phyloP scores from a whole-genome alignment of 2,113 vertebrate genomes.

The Hydropotes inermis region DNA sequence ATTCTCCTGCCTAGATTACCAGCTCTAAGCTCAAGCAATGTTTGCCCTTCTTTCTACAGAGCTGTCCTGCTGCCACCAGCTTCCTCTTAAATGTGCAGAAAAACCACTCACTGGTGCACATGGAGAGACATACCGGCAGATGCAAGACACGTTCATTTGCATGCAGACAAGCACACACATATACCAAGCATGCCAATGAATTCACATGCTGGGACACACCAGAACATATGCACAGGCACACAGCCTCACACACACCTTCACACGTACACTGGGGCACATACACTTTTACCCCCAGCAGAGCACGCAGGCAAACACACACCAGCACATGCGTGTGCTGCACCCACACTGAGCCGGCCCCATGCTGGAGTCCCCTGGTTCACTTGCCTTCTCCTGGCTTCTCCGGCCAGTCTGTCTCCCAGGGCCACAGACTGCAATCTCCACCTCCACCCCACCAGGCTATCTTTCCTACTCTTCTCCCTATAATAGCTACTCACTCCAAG shows the following conservation, averaged over 20 bases:
- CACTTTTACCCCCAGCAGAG: background rate
- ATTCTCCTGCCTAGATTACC: background rate
- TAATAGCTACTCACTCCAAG: background rate
- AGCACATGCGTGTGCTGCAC: rapidly evolving
- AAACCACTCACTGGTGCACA: background rate
- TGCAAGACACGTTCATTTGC: rapidly evolving
- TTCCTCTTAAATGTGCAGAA: background rate
- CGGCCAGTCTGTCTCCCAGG: background rate
- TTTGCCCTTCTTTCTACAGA: background rate
- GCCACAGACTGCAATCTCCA: too few species aligned
- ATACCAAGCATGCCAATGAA: background rate
- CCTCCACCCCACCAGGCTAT: background rate
- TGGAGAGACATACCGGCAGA: background rate
- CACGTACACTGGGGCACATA: background rate
- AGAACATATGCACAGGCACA: background rate
- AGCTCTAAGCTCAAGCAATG: background rate
- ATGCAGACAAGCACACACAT: rapidly evolving
- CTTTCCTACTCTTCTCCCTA: background rate
- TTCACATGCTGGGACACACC: background rate
- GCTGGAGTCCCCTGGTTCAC: background rate
- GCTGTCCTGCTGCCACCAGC: background rate
- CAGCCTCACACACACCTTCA: background rate
- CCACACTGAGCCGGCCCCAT: rapidly evolving
- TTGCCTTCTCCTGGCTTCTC: background rate
- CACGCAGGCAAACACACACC: background rate